Conservation (phyloP, 1,140 invertebrate species). For the Bradynema listronoti region DNA sequence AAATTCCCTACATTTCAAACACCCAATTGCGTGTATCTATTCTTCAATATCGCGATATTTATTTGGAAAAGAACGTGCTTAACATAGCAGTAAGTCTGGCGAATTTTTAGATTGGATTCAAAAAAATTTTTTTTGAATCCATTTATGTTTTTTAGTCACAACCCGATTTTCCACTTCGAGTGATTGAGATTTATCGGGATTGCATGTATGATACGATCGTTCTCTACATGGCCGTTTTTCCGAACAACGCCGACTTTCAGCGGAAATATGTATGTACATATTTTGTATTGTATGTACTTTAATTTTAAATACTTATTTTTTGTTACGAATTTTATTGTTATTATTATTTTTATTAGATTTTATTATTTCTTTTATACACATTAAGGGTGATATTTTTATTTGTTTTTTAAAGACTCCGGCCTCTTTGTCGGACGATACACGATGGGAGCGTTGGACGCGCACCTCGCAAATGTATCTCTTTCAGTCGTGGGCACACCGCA, state of each 20-base stretch:
- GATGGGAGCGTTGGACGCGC: conserved; percentile 55
- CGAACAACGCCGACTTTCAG: conserved; percentile 38
- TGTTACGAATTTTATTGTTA: no score
- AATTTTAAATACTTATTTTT: conserved; percentile 7
- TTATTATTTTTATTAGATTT: conserved; percentile 15
- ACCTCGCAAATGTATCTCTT: conserved; percentile 50
- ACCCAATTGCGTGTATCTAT: conserved; percentile 53
- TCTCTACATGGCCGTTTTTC: conserved; percentile 56
- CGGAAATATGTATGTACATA: conserved; percentile 42
- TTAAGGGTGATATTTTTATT: conserved; percentile 1
- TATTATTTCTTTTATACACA: conserved; percentile 1
- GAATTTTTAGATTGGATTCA: not conserved
- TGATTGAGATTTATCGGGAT: conserved; percentile 54
- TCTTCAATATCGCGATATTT: conserved; percentile 55
- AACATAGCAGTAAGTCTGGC: conserved; percentile 39
- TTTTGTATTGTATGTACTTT: no score
- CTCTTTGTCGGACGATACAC: conserved; percentile 40
- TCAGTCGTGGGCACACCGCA: conserved; percentile 50
- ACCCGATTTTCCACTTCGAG: conserved; percentile 45
- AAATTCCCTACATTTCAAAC: conserved; percentile 53
- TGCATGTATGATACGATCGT: conserved; percentile 58
- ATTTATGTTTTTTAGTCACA: conserved; percentile 46
- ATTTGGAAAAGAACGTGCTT: conserved; percentile 52
- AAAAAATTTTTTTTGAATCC: no score
- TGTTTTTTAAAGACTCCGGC: conserved; percentile 10